Conservation (phyloP, 1,140 invertebrate species). For the Cepaea nemoralis region DNA sequence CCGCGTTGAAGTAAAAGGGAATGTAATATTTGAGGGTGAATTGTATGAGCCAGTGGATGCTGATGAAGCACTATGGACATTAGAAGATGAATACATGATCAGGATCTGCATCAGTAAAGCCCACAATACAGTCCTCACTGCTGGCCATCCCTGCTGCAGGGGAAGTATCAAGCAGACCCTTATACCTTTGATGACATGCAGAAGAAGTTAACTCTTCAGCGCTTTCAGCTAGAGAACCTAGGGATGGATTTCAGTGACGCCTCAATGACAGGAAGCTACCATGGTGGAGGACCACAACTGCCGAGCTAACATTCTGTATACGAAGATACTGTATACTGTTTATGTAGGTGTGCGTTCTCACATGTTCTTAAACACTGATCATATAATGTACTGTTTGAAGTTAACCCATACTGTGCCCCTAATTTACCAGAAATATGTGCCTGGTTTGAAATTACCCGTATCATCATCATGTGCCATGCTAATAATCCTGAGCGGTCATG, state of each 20-base stretch:
- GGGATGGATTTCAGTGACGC: conserved; percentile 76
- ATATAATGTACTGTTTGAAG: too few relatives aligned
- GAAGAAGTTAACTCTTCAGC: conserved; percentile 76
- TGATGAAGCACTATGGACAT: conserved; percentile 74
- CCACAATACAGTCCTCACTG: conserved; percentile 70
- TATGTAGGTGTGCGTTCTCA: too few relatives aligned
- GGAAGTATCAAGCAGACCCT: conserved; percentile 72
- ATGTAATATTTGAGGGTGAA: conserved; percentile 68
- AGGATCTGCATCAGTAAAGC: conserved; percentile 73
- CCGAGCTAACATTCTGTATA: conserved; percentile 33
- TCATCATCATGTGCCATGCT: too few relatives aligned
- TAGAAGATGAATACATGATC: conserved; percentile 74
- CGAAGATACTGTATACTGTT: too few relatives aligned
- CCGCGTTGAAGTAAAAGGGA: conserved; percentile 67
- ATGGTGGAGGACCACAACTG: conserved; percentile 67
- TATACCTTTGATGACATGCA: conserved; percentile 74
- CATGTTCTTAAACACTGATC: too few relatives aligned
- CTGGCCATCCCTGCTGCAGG: conserved; percentile 74
- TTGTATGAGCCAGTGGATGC: conserved; percentile 58
- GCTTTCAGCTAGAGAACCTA: conserved; percentile 76
- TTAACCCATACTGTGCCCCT: too few relatives aligned
- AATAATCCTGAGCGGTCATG: too few relatives aligned
- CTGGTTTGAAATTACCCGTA: too few relatives aligned
- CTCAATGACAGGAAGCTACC: conserved; percentile 72
- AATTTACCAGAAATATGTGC: too few relatives aligned